Conservation (phyloP, 2,888 invertebrate species). For the Aradus depressus region DNA sequence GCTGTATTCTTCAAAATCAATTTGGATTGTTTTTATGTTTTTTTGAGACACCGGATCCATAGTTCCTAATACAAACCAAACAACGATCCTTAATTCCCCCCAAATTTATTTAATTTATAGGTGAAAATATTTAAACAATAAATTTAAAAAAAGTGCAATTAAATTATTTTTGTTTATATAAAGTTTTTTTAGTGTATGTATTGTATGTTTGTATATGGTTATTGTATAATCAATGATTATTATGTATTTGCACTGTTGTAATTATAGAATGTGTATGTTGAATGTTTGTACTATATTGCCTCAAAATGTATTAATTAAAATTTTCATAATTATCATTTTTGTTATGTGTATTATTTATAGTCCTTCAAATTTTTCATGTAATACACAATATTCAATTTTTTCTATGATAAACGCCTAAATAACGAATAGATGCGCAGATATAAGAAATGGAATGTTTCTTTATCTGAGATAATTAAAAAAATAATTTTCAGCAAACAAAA, state of each 20-base stretch:
- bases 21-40: background rate
- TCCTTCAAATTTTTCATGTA: too few relatives aligned
- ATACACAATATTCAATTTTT: too few relatives aligned
- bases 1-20: too few relatives aligned
- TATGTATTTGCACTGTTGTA: slow-evolving; percentile 9
- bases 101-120: too few relatives aligned
- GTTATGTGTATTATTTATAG: too few relatives aligned
- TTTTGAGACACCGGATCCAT: slow-evolving; percentile 11
- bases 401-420: too few relatives aligned
- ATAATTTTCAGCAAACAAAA: too few relatives aligned
- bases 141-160: slow-evolving; percentile 9
- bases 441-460: too few relatives aligned
- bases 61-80: slow-evolving; percentile 18
- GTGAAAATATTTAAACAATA: slow-evolving; percentile 7
- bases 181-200: background rate
- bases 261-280: slow-evolving; percentile 10
- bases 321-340: too few relatives aligned
- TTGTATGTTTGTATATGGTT: background rate
- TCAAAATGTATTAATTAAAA: slow-evolving; percentile 9
- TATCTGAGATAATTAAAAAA: too few relatives aligned
- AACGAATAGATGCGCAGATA: too few relatives aligned
- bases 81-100: slow-evolving; percentile 8
- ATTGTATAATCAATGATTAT: background rate
- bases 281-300: slow-evolving; percentile 17
- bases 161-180: slow-evolving; percentile 15